A percentile compares a stretch with the other conserved stretches of the same genome.
phyloP scores from a whole-genome alignment of 2,888 invertebrate species.

The Oscheius sp. region DNA sequence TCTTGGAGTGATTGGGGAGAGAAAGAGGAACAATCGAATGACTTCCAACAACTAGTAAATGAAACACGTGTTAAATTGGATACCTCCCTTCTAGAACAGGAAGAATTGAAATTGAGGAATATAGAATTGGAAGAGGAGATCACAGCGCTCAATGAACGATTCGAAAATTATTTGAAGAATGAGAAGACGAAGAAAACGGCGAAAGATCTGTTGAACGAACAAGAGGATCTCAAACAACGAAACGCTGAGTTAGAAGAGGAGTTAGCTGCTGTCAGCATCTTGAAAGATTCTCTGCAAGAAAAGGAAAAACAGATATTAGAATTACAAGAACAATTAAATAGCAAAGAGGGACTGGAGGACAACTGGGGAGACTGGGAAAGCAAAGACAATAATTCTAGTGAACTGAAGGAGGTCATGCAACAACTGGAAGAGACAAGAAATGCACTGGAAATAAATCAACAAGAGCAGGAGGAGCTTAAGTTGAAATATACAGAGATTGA shows the following conservation, averaged over 20 bases:
- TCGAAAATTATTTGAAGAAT: background rate
- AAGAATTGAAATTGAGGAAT: background rate
- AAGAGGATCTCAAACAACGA: background rate
- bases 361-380: conserved; percentile 13
- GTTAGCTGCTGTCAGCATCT: background rate
- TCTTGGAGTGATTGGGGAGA: background rate
- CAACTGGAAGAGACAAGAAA: background rate
- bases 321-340: background rate
- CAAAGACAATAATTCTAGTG: no score
- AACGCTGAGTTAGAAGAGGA: conserved; percentile 8
- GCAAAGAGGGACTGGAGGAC: background rate
- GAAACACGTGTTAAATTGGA: background rate
- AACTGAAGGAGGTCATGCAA: background rate
- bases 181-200: background rate
- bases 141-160: background rate
- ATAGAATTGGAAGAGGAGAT: conserved; percentile 1
- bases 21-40: background rate
- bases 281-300: background rate
- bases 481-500: conserved; percentile 1
- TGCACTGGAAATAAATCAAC: background rate
- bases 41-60: background rate
- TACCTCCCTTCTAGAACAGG: no score
- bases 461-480: conserved; percentile 5
- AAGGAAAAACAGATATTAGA: background rate
- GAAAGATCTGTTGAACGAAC: background rate